Percentiles rank a stretch among this genome's conserved stretches.
phyloP scores from a whole-genome alignment of 2,797 vertebrate species.

The Alauda arvensis region DNA sequence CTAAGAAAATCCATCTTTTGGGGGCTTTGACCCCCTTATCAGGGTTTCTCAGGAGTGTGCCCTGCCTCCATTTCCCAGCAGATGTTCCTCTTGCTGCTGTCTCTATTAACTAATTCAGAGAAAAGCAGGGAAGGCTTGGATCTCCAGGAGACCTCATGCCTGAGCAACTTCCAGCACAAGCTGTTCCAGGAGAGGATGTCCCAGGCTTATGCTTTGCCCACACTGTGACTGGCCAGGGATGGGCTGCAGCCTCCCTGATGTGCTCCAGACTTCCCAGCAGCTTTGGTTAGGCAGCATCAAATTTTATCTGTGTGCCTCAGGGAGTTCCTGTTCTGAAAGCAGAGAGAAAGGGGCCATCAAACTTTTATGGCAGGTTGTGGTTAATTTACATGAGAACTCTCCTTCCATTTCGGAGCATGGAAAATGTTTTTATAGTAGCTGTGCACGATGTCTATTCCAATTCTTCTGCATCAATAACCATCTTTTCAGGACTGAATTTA shows the following conservation, averaged over 20 bases:
- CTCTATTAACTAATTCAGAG: background rate
- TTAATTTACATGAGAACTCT: background rate
- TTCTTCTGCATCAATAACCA: background rate
- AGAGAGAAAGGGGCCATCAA: background rate
- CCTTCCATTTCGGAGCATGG: background rate
- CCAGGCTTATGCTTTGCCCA: background rate
- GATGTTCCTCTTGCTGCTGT: background rate
- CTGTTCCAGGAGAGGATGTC: background rate
- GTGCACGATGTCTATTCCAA: background rate
- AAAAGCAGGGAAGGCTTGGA: background rate
- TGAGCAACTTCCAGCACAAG: background rate
- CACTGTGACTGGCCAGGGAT: background rate
- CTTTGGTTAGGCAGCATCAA: background rate
- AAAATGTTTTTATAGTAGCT: background rate
- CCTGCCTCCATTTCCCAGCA: background rate
- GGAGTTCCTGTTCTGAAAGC: background rate
- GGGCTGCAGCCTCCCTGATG: background rate
- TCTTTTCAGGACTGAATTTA: background rate
- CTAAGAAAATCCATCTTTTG: background rate
- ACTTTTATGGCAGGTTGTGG: background rate
- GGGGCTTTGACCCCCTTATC: background rate
- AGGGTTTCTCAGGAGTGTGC: background rate
- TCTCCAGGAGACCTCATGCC: background rate
- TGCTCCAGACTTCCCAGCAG: background rate
- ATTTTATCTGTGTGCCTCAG: background rate